Percentiles rank a stretch among this genome's conserved stretches.
phyloP scores from a whole-genome alignment of 2,113 vertebrate species.

The Dendrocopos noguchii region DNA sequence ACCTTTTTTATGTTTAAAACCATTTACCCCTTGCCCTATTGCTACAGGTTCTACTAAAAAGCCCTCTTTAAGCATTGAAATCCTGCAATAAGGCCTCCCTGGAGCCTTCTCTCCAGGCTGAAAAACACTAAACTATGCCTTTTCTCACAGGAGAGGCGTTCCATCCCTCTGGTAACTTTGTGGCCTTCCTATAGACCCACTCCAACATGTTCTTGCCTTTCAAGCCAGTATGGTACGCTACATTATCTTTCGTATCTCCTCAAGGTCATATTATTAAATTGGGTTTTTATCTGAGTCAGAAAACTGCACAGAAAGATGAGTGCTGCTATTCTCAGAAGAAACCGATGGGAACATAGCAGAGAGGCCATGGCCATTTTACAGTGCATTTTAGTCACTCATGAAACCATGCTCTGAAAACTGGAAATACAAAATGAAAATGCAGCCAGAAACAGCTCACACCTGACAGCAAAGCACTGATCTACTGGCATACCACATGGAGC shows the following conservation, averaged over 20 bases:
- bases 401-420: background rate
- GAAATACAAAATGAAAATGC: background rate
- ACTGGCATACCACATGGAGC: fast-evolving
- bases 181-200: background rate
- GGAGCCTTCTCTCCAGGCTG: background rate
- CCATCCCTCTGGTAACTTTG: background rate
- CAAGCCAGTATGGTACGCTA: background rate
- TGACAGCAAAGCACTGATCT: background rate
- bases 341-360: background rate
- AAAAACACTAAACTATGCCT: background rate
- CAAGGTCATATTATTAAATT: background rate
- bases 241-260: background rate
- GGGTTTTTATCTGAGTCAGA: background rate
- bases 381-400: background rate
- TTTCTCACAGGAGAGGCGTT: background rate
- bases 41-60: background rate
- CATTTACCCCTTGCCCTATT: background rate
- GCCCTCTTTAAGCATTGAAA: background rate
- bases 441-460: background rate
- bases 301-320: background rate
- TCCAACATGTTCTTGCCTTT: background rate
- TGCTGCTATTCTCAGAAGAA: background rate
- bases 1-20: background rate
- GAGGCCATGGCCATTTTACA: background rate
- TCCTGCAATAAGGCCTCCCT: background rate